Conservation (phyloP, 2,888 invertebrate species). For the Stenoptilia bipunctidactyla region DNA sequence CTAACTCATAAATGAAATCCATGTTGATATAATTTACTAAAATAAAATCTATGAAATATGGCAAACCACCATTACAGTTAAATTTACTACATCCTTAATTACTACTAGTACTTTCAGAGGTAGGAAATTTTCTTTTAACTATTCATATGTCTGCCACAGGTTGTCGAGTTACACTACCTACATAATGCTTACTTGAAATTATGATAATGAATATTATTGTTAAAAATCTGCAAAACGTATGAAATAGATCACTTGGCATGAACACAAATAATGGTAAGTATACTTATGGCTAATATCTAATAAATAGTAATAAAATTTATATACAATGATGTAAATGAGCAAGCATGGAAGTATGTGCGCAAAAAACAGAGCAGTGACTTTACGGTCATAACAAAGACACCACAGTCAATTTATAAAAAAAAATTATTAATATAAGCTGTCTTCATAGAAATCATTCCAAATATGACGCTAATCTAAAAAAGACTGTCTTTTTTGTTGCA, state of each 20-base stretch:
- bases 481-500: too few species aligned
- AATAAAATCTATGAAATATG: too few species aligned
- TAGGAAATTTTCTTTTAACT: not conserved
- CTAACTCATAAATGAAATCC: too few species aligned
- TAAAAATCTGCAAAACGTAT: not conserved
- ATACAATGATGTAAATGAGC: not conserved
- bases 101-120: not conserved
- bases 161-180: not conserved
- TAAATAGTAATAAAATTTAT: slow-evolving; percentile 22
- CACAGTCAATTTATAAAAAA: too few species aligned
- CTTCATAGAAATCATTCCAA: too few species aligned
- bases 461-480: too few species aligned
- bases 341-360: not conserved
- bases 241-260: slow-evolving; percentile 32
- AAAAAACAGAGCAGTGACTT: too few species aligned
- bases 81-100: too few species aligned
- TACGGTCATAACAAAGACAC: too few species aligned
- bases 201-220: too few species aligned
- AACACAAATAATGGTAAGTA: slow-evolving; percentile 48
- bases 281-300: slow-evolving; percentile 24
- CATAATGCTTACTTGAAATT: not conserved
- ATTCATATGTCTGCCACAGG: not conserved
- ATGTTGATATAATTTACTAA: too few species aligned
- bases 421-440: slow-evolving; percentile 13
- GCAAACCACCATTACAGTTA: slow-evolving; percentile 6